Evolutionary conservation across 2,113 vertebrate genomes (phyloP).

Genomic region (Pristiophorus japonicus): DNA sequence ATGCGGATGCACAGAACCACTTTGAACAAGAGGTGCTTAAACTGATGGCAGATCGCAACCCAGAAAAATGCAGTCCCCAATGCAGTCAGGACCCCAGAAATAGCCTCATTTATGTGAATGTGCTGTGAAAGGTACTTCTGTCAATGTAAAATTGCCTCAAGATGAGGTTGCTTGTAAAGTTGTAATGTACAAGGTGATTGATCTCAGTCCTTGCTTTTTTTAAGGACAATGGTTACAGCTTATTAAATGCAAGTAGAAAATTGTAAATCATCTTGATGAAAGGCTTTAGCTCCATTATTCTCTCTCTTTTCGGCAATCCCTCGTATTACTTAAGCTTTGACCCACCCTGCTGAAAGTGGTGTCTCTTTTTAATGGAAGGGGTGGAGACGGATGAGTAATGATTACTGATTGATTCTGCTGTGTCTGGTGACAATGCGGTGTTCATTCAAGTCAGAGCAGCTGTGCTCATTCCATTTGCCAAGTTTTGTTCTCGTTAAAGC

Average conservation of each 20-base stretch:
- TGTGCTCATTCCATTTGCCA: neutral
- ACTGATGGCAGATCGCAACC: neutral
- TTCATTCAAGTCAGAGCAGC: slow-evolving; percentile 7
- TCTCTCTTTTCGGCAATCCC: too few relatives aligned
- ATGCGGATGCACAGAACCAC: neutral
- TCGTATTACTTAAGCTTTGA: slow-evolving; percentile 14
- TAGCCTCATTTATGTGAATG: neutral
- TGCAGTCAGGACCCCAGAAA: neutral
- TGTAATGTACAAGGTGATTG: slow-evolving; percentile 5
- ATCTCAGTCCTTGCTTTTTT: neutral
- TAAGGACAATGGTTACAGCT: neutral
- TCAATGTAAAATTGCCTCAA: too few relatives aligned
- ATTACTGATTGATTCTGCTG: neutral
- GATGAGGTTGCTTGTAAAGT: slow-evolving; percentile 24
- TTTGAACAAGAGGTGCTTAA: neutral
- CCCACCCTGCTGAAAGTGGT: neutral
- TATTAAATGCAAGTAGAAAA: neutral
- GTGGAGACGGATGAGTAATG: neutral
- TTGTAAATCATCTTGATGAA: slow-evolving; percentile 11
- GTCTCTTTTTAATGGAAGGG: slow-evolving; percentile 25
- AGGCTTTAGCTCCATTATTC: slow-evolving; percentile 2
- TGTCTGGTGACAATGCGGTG: neutral
- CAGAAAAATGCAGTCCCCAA: neutral
- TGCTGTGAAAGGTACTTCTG: neutral
- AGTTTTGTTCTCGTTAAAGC: neutral